Conservation (phyloP, 2,113 vertebrate species). For the Phyllopteryx taeniolatus region DNA sequence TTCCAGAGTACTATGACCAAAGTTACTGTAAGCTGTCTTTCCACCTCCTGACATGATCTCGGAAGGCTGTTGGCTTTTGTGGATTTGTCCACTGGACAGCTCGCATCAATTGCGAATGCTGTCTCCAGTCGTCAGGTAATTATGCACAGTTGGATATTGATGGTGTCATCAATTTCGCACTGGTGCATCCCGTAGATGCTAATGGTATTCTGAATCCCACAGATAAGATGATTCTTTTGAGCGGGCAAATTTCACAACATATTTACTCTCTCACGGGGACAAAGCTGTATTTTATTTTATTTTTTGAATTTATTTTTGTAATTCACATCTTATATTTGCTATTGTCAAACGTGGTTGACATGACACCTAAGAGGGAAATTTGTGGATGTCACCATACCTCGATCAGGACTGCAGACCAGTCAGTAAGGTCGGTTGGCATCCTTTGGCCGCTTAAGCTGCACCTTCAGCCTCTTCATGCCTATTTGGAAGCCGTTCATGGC, state of each 20-base stretch:
- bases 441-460: slow-evolving; percentile 97
- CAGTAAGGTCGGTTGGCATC: slow-evolving; percentile 98
- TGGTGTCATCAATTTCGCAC: slow-evolving; percentile 46
- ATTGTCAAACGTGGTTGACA: neutral
- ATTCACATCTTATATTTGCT: neutral
- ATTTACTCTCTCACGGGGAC: neutral
- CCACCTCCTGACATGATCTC: neutral
- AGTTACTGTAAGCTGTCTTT: neutral
- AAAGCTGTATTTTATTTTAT: neutral
- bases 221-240: slow-evolving; percentile 21
- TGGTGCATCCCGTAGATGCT: slow-evolving; percentile 23
- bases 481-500: slow-evolving; percentile 99
- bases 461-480: slow-evolving; percentile 99
- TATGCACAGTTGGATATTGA: slow-evolving; percentile 45
- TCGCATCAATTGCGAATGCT: slow-evolving; percentile 26
- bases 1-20: neutral
- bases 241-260: slow-evolving; percentile 1
- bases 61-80: slow-evolving; percentile 5
- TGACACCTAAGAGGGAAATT: neutral
- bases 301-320: neutral
- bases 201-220: slow-evolving; percentile 36
- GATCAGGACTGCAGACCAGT: slow-evolving; percentile 75
- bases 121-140: slow-evolving; percentile 32
- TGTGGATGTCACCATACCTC: slow-evolving; percentile 70
- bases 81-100: slow-evolving; percentile 32